Evolutionary conservation across 1,140 invertebrate genomes (phyloP).

Genomic region (Dendrolimus kikuchii): DNA sequence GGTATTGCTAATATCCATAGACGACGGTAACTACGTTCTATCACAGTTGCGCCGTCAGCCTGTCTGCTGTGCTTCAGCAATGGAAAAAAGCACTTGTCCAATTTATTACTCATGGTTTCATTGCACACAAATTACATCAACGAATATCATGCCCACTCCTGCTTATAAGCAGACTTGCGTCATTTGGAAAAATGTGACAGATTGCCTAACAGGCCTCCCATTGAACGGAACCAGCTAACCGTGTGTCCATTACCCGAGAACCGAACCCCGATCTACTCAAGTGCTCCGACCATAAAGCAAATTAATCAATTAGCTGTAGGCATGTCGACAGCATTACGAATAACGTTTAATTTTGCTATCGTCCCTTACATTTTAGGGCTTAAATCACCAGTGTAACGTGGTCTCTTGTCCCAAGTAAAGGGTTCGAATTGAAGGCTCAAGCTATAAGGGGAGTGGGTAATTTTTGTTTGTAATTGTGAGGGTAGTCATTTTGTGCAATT

Average conservation of each 20-base stretch:
- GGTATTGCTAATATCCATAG: no score
- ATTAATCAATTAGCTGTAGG: conserved; percentile 69
- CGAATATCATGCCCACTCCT: no score
- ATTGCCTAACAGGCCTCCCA: conserved; percentile 58
- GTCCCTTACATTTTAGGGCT: conserved; percentile 39
- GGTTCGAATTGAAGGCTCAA: conserved; percentile 21
- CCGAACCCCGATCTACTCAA: conserved; percentile 43
- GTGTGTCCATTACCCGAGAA: conserved; percentile 53
- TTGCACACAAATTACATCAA: no score
- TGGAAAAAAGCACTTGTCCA: no score
- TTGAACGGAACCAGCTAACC: conserved; percentile 47
- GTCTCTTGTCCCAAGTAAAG: conserved; percentile 8
- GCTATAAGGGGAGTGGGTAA: conserved; percentile 30
- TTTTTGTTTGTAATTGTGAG: conserved; percentile 51
- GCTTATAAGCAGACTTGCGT: conserved; percentile 11
- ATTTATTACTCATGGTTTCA: no score
- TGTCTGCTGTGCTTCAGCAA: no score
- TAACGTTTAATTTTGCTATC: conserved; percentile 65
- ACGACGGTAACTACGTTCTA: no score
- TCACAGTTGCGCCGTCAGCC: no score
- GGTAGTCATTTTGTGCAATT: conserved; percentile 51
- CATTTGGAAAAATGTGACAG: conserved; percentile 56
- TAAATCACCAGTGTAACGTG: conserved; percentile 27
- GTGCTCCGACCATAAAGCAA: conserved; percentile 66
- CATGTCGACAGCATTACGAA: conserved; percentile 65